Percentiles rank a stretch among this genome's conserved stretches.
phyloP scores from a whole-genome alignment of 2,888 invertebrate genomes.

The Sminthurinus aureus region DNA sequence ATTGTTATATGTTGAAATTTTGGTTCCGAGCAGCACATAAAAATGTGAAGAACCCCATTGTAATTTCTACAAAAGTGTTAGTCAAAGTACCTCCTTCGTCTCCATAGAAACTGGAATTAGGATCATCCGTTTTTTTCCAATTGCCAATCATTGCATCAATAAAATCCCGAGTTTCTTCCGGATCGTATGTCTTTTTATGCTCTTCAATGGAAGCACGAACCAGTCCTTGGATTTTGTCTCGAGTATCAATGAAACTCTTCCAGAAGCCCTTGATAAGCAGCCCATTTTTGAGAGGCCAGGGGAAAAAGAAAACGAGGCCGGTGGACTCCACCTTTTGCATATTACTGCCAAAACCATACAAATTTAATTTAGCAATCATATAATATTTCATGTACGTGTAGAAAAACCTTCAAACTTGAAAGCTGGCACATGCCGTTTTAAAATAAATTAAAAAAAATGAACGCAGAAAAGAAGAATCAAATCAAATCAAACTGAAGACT shows the following conservation, averaged over 20 bases:
- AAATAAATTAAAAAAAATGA: background rate
- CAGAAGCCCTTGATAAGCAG: slow-evolving; percentile 58
- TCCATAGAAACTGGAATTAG: slow-evolving; percentile 56
- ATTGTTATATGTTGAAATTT: background rate
- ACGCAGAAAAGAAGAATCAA: background rate
- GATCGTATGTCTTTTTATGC: slow-evolving; percentile 54
- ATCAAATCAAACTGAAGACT: background rate
- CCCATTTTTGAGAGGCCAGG: slow-evolving; percentile 54
- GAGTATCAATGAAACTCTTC: slow-evolving; percentile 50
- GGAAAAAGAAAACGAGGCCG: slow-evolving; percentile 56
- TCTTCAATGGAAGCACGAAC: slow-evolving; percentile 51
- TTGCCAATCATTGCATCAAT: slow-evolving; percentile 55
- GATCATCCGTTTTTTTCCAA: slow-evolving; percentile 51
- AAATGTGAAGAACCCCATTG: background rate
- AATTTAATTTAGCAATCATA: background rate
- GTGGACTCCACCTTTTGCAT: slow-evolving; percentile 53
- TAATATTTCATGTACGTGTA: background rate
- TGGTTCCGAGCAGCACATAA: background rate
- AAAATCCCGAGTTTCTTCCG: slow-evolving; percentile 53
- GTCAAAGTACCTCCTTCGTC: slow-evolving; percentile 54
- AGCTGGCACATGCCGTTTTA: background rate
- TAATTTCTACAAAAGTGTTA: background rate
- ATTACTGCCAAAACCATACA: slow-evolving; percentile 41
- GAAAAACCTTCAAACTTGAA: background rate
- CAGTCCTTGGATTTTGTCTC: slow-evolving; percentile 54